Evolutionary conservation across 2,797 vertebrate genomes (phyloP).

Genomic region (Acanthis flammea): DNA sequence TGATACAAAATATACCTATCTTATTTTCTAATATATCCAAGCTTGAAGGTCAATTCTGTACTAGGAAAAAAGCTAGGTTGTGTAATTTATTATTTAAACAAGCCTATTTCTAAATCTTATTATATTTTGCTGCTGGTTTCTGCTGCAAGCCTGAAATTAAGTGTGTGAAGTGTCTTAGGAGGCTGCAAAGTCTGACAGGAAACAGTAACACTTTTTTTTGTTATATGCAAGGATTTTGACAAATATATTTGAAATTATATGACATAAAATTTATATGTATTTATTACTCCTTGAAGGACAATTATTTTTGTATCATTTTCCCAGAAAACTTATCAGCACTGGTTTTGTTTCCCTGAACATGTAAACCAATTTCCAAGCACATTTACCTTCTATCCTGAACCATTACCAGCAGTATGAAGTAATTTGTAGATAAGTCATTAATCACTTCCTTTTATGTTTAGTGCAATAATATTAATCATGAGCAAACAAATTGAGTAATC

Average conservation of each 20-base stretch:
- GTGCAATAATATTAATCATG: constrained; percentile 13
- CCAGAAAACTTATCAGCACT: background rate
- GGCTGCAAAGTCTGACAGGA: background rate
- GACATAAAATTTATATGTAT: background rate
- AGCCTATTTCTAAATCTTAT: background rate
- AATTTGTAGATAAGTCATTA: constrained; percentile 21
- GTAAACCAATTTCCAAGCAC: background rate
- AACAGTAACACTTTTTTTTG: background rate
- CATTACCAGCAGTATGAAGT: background rate
- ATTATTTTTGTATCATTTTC: background rate
- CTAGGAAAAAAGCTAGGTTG: background rate
- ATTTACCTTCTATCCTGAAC: background rate
- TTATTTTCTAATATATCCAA: background rate
- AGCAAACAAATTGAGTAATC: constrained; percentile 20
- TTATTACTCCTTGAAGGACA: background rate
- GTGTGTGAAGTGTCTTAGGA: background rate
- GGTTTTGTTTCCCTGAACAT: background rate
- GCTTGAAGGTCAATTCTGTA: background rate
- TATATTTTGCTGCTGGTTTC: background rate
- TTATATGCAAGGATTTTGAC: background rate
- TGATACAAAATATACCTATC: background rate
- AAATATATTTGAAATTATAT: background rate
- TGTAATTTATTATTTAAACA: background rate
- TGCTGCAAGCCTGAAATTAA: background rate
- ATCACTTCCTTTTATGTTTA: constrained; percentile 8